A percentile compares a stretch with the other conserved stretches of the same genome.
Conservation (phyloP, 2,797 vertebrate genomes). For the Epinephelus coioides region DNA sequence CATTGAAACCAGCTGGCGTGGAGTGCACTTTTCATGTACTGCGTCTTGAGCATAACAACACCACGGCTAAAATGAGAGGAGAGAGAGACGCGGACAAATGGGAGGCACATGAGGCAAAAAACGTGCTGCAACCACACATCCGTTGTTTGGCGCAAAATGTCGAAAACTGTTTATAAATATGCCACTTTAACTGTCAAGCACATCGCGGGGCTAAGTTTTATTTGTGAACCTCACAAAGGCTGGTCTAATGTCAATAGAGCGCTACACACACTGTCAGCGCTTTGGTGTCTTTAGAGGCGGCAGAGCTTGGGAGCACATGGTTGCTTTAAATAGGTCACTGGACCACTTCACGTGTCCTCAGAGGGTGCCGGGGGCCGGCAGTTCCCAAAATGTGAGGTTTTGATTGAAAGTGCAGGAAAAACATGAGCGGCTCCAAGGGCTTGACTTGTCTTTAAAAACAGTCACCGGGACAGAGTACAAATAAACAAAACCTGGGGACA, state of each 20-base stretch:
- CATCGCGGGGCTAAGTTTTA: conserved; percentile 60
- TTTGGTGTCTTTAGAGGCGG: conserved; percentile 62
- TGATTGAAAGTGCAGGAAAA: conserved; percentile 83
- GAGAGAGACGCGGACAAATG: conserved; percentile 47
- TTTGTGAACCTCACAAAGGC: conserved; percentile 76
- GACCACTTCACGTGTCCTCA: conserved; percentile 84
- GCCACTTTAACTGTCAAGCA: conserved; percentile 73
- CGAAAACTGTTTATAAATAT: conserved; percentile 82
- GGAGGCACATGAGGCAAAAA: conserved; percentile 74
- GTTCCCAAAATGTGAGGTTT: conserved; percentile 74
- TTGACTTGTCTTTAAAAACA: conserved; percentile 73
- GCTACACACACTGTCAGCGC: conserved; percentile 63
- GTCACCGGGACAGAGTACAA: conserved; percentile 75
- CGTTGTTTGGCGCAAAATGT: conserved; percentile 69
- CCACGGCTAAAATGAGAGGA: conserved; percentile 61
- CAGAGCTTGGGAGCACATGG: conserved; percentile 76
- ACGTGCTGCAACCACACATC: conserved; percentile 74
- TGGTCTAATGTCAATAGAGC: conserved; percentile 72
- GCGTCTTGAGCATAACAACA: conserved; percentile 58
- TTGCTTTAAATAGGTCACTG: conserved; percentile 83
- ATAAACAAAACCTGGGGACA: conserved; percentile 78
- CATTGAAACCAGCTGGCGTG: conserved; percentile 71
- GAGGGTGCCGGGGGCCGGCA: conserved; percentile 62
- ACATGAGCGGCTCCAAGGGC: conserved; percentile 74
- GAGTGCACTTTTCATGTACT: conserved; percentile 62